Percentiles rank a stretch among this genome's conserved stretches.
phyloP scores from a whole-genome alignment of 2,113 vertebrate genomes.

The Drymodes brunneopygia region DNA sequence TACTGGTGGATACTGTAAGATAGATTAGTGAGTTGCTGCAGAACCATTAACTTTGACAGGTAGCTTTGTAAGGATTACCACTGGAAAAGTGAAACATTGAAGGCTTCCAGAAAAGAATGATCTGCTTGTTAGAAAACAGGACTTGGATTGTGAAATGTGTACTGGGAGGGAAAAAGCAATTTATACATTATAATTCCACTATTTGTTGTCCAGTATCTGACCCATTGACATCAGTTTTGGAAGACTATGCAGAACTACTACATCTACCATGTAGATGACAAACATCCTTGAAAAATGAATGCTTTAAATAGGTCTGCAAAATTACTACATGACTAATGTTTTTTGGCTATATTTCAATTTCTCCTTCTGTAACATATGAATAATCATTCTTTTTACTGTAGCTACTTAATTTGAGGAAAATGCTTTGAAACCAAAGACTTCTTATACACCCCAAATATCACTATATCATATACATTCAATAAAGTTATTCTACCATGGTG shows the following conservation, averaged over 20 bases:
- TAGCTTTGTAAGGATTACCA: neutral
- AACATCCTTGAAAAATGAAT: neutral
- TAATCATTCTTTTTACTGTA: neutral
- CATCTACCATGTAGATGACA: neutral
- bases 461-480: neutral
- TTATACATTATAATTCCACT: neutral
- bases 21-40: neutral
- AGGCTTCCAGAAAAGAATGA: neutral
- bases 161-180: neutral
- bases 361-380: neutral
- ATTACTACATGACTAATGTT: neutral
- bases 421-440: neutral
- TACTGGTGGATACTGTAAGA: neutral
- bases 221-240: neutral
- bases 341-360: neutral
- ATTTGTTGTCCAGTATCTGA: neutral
- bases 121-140: neutral
- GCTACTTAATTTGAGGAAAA: neutral
- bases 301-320: neutral
- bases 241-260: neutral
- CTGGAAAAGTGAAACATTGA: neutral
- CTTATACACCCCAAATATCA: neutral
- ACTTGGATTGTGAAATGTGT: neutral
- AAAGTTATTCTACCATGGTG: neutral
- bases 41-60: neutral